These are phyloP conservation scores for Protomyctophum bolini DNA, from an alignment of 2,113 vertebrate species.

Conservation along the genomic window DNA sequence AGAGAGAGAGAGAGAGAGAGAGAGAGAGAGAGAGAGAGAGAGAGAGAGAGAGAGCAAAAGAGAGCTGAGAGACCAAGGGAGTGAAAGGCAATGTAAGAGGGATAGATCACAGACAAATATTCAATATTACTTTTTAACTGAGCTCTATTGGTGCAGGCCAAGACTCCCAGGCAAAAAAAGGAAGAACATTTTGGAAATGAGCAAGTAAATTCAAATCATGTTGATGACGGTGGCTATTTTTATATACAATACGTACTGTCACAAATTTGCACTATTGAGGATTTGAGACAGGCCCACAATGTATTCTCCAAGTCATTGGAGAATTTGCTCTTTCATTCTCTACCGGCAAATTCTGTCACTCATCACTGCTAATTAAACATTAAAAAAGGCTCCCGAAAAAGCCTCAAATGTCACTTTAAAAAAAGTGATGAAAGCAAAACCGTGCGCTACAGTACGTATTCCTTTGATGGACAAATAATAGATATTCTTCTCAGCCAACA, in stretches of 20 bases:
- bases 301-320: too few species aligned
- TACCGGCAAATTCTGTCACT: too few species aligned
- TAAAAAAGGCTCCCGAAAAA: background rate
- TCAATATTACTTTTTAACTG: slow-evolving; percentile 47
- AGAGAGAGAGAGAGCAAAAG: slow-evolving; percentile 32
- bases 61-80: background rate
- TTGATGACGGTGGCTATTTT: background rate
- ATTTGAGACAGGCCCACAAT: too few species aligned
- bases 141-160: slow-evolving; percentile 17
- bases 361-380: background rate
- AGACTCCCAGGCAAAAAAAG: background rate
- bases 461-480: slow-evolving; percentile 17
- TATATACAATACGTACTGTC: background rate
- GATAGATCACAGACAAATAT: slow-evolving; percentile 61
- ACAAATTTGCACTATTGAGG: too few species aligned
- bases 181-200: background rate
- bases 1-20: slow-evolving; percentile 7
- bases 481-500: slow-evolving; percentile 36
- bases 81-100: too few species aligned
- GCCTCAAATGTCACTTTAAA: background rate
- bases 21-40: slow-evolving; percentile 8
- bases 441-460: background rate
- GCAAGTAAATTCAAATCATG: background rate
- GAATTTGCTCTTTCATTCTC: too few species aligned
- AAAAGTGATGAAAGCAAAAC: background rate